Conservation (phyloP, 1,140 invertebrate species). For the Achroia grisella region DNA sequence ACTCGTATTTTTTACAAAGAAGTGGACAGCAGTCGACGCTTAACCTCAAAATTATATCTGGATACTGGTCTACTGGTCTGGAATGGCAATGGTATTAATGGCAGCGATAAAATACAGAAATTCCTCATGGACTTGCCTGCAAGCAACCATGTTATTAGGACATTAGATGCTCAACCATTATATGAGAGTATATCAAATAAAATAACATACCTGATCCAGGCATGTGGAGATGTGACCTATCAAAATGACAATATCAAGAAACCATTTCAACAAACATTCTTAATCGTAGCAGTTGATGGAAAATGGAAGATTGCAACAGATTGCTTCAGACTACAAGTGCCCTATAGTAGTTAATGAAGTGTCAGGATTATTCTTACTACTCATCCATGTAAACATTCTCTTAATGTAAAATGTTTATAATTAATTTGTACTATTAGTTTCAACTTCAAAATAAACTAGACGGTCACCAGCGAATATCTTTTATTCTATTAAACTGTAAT, state of each 20-base stretch:
- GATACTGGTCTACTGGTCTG: conserved; percentile 86
- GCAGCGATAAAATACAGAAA: conserved; percentile 84
- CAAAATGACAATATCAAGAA: conserved; percentile 71
- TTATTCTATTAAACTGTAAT: too few species aligned
- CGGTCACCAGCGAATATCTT: too few species aligned
- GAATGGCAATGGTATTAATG: conserved; percentile 87
- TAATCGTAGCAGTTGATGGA: conserved; percentile 86
- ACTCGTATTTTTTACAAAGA: conserved; percentile 88
- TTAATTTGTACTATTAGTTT: too few species aligned
- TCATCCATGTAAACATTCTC: too few species aligned
- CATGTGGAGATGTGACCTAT: conserved; percentile 83
- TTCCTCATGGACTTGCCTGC: conserved; percentile 84
- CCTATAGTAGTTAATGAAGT: conserved; percentile 29
- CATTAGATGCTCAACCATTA: conserved; percentile 87
- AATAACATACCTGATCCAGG: conserved; percentile 82
- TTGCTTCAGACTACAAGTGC: conserved; percentile 82
- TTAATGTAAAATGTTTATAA: too few species aligned
- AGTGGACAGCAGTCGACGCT: conserved; percentile 86
- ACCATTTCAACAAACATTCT: conserved; percentile 86
- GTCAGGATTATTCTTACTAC: too few species aligned
- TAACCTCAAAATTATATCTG: conserved; percentile 85
- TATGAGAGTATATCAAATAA: conserved; percentile 80
- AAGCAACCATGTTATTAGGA: conserved; percentile 80
- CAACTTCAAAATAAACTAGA: too few species aligned
- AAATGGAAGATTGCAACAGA: conserved; percentile 94